Conservation (phyloP, 1,140 invertebrate genomes). For the Hirudo medicinalis region DNA sequence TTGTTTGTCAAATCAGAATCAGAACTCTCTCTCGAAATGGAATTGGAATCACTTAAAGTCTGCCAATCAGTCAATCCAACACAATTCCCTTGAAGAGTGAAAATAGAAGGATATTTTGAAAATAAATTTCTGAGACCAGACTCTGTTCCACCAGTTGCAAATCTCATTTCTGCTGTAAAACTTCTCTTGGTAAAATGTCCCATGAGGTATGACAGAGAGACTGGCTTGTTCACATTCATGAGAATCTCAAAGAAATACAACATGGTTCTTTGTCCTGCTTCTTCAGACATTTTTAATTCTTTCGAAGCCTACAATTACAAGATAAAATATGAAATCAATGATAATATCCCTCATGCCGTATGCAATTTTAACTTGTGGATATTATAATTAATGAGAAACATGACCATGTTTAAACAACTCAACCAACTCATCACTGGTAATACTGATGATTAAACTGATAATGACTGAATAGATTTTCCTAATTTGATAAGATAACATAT, state of each 20-base stretch:
- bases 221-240: constrained; percentile 38
- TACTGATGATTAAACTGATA: no score
- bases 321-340: not conserved
- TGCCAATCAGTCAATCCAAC: constrained; percentile 24
- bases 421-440: no score
- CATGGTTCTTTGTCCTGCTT: constrained; percentile 42
- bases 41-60: not conserved
- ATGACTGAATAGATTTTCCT: no score
- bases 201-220: constrained; percentile 39
- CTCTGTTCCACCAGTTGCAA: constrained; percentile 41
- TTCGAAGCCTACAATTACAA: not conserved
- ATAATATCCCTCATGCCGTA: no score
- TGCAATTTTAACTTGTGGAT: no score
- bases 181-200: constrained; percentile 40
- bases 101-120: constrained; percentile 41
- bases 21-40: constrained; percentile 21
- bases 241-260: constrained; percentile 42
- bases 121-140: constrained; percentile 41
- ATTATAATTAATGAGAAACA: no score
- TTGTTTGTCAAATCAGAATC: not conserved
- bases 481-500: no score
- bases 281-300: constrained; percentile 26
- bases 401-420: no score
- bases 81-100: constrained; percentile 40
- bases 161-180: constrained; percentile 42